phyloP scores from a whole-genome alignment of 2,888 invertebrate species.

The Mesorhabditis belari region DNA sequence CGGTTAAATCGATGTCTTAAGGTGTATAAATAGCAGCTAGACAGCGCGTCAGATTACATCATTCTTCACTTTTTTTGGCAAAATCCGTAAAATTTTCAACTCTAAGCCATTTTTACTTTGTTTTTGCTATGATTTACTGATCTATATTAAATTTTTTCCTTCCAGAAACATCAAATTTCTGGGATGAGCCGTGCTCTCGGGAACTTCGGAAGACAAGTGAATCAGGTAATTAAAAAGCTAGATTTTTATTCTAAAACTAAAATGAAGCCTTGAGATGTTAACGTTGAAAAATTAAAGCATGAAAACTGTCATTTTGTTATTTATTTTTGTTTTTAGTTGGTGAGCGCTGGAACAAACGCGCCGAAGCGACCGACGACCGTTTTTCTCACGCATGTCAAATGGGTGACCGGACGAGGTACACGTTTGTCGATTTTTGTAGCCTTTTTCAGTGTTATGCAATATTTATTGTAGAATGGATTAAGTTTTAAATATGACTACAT shows the following conservation, averaged over 20 bases:
- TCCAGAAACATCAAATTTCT: not conserved
- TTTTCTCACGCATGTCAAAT: slow-evolving; percentile 48
- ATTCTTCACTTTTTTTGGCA: too few species aligned
- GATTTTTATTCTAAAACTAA: too few species aligned
- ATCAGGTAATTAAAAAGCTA: too few species aligned
- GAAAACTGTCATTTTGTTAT: not conserved
- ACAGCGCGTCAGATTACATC: too few species aligned
- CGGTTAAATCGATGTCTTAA: too few species aligned
- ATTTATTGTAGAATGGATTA: not conserved
- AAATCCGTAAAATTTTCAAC: too few species aligned
- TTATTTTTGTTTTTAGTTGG: not conserved
- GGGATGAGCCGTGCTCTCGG: not conserved
- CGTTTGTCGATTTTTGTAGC: not conserved
- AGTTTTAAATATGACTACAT: slow-evolving; percentile 1
- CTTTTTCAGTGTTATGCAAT: not conserved
- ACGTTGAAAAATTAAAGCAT: too few species aligned
- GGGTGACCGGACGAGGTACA: slow-evolving; percentile 46
- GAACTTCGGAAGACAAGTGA: too few species aligned
- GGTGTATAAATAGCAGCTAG: too few species aligned
- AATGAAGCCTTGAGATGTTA: too few species aligned
- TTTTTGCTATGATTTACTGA: too few species aligned
- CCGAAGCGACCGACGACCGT: slow-evolving; percentile 18
- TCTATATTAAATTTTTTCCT: not conserved
- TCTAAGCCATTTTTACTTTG: too few species aligned
- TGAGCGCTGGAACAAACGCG: not conserved